Base-by-base conservation (phyloP, 2,113 vertebrate species). In the Spheniscus mendiculus region DNA sequence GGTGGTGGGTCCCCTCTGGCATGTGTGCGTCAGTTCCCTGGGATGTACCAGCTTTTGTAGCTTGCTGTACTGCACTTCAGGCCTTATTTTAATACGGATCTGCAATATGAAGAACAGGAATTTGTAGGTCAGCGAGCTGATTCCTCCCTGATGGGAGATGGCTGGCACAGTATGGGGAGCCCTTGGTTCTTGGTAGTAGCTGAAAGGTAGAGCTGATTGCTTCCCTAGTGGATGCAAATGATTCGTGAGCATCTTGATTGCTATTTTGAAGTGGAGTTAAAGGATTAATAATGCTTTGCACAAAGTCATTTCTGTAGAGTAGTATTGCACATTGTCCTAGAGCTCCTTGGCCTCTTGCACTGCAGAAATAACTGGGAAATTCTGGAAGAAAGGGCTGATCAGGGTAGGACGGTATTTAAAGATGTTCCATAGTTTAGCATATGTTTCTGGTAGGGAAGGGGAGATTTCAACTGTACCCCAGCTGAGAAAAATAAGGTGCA, bases 351-450 rank as follows among this genome's bases (percentile, higher is more conserved):
- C 22, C 22, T 36, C 11, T 10, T 55, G 71, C 29, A 10, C 25
- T 56, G 53, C 58, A n/a, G 72, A 29, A 36, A 17, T 6, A 26
- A 11, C 52, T 40, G 52, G 53, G 71, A 26, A 25, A 2, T 36
- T 45, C 42, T 62, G 49, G 52, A 63, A 21, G n/a, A 8, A 34
- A 8, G 23, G 29, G 20, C 26, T 56, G 32, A 20, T 49, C 14
- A 12, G 18, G 59, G 1, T 4, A 2, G 10, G 69, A 1, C 12
- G 69, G n/a, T 27, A 1, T 55, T 6, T 45, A 19, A 53, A 44
- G 36, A 1, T 8, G 9, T 5, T 49, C 52, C 7, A 1, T 2
- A 1, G 12, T 17, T 83, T 1, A 42, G 8, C 18, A 2, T 6
- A 0, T 7, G 0, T 59, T 65, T 47, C 34, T 76, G 61, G 2